Conservation (phyloP, 1,140 invertebrate species). For the Vollenhovia emeryi region DNA sequence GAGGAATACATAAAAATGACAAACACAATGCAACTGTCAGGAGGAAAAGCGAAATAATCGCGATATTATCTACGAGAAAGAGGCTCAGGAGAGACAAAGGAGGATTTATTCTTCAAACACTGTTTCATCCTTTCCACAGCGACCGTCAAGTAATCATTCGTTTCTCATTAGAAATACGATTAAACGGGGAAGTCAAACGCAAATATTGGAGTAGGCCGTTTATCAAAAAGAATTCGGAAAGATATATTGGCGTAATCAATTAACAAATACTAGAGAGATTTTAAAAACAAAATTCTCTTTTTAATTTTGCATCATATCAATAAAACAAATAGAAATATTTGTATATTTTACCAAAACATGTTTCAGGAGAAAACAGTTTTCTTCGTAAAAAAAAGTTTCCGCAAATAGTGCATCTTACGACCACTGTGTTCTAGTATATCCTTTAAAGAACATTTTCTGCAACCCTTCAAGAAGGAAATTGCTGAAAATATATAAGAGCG, state of each 20-base stretch:
- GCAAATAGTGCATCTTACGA: background rate
- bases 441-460: background rate
- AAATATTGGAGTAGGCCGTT: background rate
- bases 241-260: background rate
- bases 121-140: background rate
- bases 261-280: background rate
- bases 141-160: background rate
- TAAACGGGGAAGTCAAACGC: background rate
- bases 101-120: conserved; percentile 11
- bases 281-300: background rate
- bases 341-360: background rate
- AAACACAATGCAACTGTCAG: conserved; percentile 14
- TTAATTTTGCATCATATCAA: background rate
- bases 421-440: background rate
- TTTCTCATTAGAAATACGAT: conserved; percentile 12
- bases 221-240: background rate
- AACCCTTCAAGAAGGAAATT: background rate
- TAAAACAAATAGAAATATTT: background rate
- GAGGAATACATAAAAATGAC: background rate
- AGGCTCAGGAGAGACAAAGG: background rate
- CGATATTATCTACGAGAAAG: conserved; percentile 3
- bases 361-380: background rate
- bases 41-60: conserved; percentile 39
- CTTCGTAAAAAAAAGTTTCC: background rate
- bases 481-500: background rate